Percentiles rank a stretch among this genome's conserved stretches.
These are phyloP conservation scores for Petroica traversi DNA, from an alignment of 2,113 vertebrate genomes.

Conservation along the genomic window DNA sequence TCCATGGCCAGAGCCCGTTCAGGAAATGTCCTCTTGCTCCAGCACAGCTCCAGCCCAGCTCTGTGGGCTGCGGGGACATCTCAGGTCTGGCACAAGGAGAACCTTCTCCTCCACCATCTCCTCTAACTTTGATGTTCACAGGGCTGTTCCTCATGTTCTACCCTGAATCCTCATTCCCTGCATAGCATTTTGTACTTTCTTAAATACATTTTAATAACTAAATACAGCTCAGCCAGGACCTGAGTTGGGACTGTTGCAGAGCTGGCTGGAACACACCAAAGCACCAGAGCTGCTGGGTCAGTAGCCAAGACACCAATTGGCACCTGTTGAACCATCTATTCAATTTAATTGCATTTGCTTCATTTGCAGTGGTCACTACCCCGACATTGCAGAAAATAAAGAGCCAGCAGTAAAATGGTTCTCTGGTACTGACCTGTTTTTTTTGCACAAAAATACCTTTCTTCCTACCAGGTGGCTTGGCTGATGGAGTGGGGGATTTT, in stretches of 20 bases:
- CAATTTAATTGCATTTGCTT: neutral
- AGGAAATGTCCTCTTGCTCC: neutral
- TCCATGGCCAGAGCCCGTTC: neutral
- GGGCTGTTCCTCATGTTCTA: accelerated
- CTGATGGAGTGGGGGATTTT: neutral
- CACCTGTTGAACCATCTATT: neutral
- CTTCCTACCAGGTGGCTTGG: neutral
- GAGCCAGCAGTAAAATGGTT: neutral
- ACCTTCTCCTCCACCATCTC: neutral
- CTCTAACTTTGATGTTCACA: neutral
- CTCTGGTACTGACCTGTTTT: neutral
- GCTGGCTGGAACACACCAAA: neutral
- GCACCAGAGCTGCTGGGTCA: neutral
- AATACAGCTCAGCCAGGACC: neutral
- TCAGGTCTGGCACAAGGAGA: neutral
- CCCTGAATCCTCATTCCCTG: neutral
- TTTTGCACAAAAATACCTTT: neutral
- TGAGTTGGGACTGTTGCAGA: neutral
- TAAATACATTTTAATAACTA: neutral
- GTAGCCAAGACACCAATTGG: neutral
- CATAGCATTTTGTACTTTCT: accelerated
- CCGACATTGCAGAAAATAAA: neutral
- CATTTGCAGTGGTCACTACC: neutral
- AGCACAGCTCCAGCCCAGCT: neutral
- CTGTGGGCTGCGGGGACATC: neutral